These are phyloP conservation scores for Eciton burchellii DNA, from an alignment of 1,140 invertebrate species.

Conservation along the genomic window DNA sequence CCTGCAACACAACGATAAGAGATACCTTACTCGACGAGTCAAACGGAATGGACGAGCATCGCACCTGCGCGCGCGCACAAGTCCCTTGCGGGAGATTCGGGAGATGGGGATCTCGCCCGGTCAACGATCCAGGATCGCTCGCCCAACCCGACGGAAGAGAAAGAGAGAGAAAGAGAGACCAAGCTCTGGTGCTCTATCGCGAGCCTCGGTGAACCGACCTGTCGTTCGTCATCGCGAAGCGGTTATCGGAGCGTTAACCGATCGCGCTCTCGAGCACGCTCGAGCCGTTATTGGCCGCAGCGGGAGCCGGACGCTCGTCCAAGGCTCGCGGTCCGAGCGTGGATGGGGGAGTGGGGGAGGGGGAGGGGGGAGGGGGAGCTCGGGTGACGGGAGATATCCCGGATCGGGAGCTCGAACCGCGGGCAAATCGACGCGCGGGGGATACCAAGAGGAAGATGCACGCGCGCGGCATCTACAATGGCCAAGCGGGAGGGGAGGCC, in stretches of 20 bases:
- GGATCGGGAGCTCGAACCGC: slow-evolving; percentile 64
- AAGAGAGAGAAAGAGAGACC: background rate
- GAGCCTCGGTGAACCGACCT: background rate
- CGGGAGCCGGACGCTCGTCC: background rate
- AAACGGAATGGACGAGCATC: background rate
- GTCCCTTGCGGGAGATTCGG: background rate
- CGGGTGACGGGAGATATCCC: slow-evolving; percentile 51
- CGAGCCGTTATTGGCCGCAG: background rate
- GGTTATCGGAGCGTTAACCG: background rate
- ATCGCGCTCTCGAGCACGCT: background rate
- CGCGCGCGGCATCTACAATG: slow-evolving; percentile 36
- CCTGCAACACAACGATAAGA: slow-evolving; percentile 85
- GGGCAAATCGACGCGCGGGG: slow-evolving; percentile 78
- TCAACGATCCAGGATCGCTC: background rate
- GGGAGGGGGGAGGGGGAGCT: no score
- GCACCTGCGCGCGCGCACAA: background rate
- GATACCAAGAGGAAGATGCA: slow-evolving; percentile 58
- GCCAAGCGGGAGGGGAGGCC: slow-evolving; percentile 52
- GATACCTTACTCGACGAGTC: background rate
- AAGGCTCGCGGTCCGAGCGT: slow-evolving; percentile 15
- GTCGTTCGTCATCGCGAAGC: background rate
- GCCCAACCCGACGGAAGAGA: background rate
- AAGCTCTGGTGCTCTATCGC: no score
- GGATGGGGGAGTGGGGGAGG: no score
- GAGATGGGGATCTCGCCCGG: background rate